Evolutionary conservation across 2,888 invertebrate species (phyloP).

Genomic region (Andrena hattorfiana): DNA sequence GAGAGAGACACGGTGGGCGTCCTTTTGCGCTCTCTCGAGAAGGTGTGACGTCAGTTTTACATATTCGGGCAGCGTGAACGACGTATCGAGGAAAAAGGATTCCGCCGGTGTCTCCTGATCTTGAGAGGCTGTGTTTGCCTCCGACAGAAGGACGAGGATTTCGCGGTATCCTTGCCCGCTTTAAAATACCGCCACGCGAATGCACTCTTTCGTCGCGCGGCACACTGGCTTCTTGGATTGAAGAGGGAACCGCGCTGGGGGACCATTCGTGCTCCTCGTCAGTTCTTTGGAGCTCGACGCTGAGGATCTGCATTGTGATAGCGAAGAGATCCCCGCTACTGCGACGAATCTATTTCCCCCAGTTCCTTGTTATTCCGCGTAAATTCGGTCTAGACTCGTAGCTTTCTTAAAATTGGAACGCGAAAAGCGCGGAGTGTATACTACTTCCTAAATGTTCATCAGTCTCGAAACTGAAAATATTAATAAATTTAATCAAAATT

Average conservation of each 20-base stretch:
- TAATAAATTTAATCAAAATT: no score
- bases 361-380: no score
- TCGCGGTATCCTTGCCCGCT: constrained; percentile 35
- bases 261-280: background rate
- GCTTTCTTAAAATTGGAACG: no score
- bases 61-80: constrained; percentile 83
- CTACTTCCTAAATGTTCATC: no score
- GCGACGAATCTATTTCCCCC: no score
- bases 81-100: constrained; percentile 79
- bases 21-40: constrained; percentile 77
- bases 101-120: constrained; percentile 50
- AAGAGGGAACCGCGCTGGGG: background rate
- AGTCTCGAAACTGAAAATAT: no score
- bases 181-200: constrained; percentile 25
- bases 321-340: no score
- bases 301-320: no score
- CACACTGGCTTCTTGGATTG: background rate
- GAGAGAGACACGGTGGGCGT: constrained; percentile 78
- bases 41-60: constrained; percentile 83
- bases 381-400: no score
- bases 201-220: constrained; percentile 9
- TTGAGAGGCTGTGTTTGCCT: constrained; percentile 26
- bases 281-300: no score
- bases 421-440: no score
- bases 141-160: constrained; percentile 38